These are phyloP conservation scores for Eulemur rufifrons DNA, from an alignment of 2,113 vertebrate genomes.

Conservation along the genomic window DNA sequence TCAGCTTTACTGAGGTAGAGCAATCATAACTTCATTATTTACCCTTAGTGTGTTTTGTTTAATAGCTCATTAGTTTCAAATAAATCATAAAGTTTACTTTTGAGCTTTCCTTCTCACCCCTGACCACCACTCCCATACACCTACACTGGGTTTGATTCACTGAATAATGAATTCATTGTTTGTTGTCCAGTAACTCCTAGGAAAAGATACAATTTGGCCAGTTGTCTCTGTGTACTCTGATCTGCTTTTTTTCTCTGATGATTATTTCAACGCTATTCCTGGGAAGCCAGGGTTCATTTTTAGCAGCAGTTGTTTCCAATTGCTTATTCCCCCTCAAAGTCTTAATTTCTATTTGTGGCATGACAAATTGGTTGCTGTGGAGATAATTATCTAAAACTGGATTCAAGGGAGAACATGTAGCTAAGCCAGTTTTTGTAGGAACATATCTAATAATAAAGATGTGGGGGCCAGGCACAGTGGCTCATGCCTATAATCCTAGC, in stretches of 20 bases:
- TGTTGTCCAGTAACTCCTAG: constrained; percentile 13
- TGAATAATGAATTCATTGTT: constrained; percentile 56
- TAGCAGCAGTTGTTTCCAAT: constrained; percentile 60
- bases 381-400: constrained; percentile 61
- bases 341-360: constrained; percentile 58
- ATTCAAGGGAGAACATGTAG: constrained; percentile 45
- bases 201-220: constrained; percentile 20
- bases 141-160: constrained; percentile 28
- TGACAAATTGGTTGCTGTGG: constrained; percentile 43
- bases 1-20: constrained; percentile 33
- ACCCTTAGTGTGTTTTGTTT: constrained; percentile 44
- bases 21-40: constrained; percentile 13
- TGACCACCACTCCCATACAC: neutral
- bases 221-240: neutral
- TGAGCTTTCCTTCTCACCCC: constrained; percentile 2
- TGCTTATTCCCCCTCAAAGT: constrained; percentile 57
- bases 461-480: neutral
- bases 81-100: constrained; percentile 34
- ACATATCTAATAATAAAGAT: constrained; percentile 73
- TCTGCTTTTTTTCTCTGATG: neutral
- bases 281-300: constrained; percentile 30
- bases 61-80: constrained; percentile 23
- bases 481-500: no score
- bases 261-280: constrained; percentile 48
- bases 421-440: constrained; percentile 61